phyloP scores from a whole-genome alignment of 2,113 vertebrate genomes.

The Mungos mungo region DNA sequence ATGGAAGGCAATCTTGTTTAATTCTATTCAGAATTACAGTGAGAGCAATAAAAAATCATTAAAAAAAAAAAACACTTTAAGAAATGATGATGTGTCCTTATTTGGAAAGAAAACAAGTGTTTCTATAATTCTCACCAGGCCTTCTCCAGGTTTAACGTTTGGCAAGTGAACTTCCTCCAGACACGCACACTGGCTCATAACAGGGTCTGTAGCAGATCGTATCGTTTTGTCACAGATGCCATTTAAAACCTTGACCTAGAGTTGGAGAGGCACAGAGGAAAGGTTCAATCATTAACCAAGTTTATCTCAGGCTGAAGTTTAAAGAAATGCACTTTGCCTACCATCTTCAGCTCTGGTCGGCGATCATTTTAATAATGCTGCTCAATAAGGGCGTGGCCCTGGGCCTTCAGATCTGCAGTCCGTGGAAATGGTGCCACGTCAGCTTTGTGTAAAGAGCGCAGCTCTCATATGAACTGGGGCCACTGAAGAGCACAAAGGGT shows the following conservation, averaged over 20 bases:
- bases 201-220: constrained; percentile 88
- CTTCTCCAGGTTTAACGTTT: constrained; percentile 92
- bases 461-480: not conserved
- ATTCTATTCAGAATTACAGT: not conserved
- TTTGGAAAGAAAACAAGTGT: not conserved
- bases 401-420: accelerated
- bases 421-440: not conserved
- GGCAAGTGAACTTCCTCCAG: constrained; percentile 94
- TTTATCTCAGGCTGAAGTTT: not conserved
- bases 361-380: not conserved
- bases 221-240: constrained; percentile 93
- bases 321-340: not conserved
- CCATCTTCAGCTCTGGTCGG: not conserved
- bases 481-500: not conserved
- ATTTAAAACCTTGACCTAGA: constrained; percentile 93
- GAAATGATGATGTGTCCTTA: not conserved
- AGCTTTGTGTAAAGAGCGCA: not conserved
- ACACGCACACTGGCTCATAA: constrained; percentile 88
- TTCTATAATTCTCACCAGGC: constrained; percentile 89
- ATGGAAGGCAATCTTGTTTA: not conserved
- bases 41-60: not conserved
- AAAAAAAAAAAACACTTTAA: not conserved
- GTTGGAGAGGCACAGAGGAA: not conserved
- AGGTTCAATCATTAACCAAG: constrained; percentile 30
- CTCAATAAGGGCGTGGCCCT: not conserved